phyloP scores from a whole-genome alignment of 2,113 vertebrate genomes.

The Tetrao urogallus region DNA sequence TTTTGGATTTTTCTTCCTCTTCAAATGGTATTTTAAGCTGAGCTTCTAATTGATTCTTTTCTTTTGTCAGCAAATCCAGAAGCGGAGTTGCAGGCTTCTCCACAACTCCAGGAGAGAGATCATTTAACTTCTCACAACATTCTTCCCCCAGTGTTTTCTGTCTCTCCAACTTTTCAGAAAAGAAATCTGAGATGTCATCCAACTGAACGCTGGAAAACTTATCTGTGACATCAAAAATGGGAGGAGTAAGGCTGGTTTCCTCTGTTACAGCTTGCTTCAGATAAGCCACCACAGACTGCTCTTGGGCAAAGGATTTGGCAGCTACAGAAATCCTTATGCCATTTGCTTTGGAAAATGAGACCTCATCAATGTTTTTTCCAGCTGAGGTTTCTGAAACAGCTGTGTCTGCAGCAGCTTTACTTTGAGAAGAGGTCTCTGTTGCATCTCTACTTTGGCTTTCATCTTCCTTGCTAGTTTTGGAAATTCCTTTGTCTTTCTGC shows the following conservation, averaged over 20 bases:
- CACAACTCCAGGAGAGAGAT: slow-evolving; percentile 27
- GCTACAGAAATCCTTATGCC: background rate
- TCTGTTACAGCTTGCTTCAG: slow-evolving; percentile 59
- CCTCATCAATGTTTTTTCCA: slow-evolving; percentile 40
- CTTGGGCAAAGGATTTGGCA: slow-evolving; percentile 14
- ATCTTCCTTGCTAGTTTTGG: slow-evolving; percentile 46
- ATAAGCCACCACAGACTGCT: slow-evolving; percentile 58
- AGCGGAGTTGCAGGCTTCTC: slow-evolving; percentile 78
- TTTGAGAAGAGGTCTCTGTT: slow-evolving; percentile 42
- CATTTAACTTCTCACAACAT: slow-evolving; percentile 68
- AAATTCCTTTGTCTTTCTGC: slow-evolving; percentile 44
- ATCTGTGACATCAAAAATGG: slow-evolving; percentile 40
- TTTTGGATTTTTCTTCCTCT: slow-evolving; percentile 65
- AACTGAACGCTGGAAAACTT: slow-evolving; percentile 18
- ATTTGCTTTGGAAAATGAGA: slow-evolving; percentile 5
- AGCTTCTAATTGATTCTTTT: slow-evolving; percentile 78
- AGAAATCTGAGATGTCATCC: slow-evolving; percentile 64
- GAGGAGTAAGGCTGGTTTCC: background rate
- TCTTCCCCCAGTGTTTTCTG: slow-evolving; percentile 66
- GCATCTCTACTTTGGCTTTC: slow-evolving; percentile 45
- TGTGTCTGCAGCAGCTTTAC: slow-evolving; percentile 46
- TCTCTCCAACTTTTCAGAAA: slow-evolving; percentile 73
- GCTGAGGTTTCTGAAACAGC: slow-evolving; percentile 41
- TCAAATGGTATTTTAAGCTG: slow-evolving; percentile 67
- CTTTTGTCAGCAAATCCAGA: slow-evolving; percentile 81